These are phyloP conservation scores for Dicrurus megarhynchus DNA, from an alignment of 2,113 vertebrate genomes.

Conservation along the genomic window DNA sequence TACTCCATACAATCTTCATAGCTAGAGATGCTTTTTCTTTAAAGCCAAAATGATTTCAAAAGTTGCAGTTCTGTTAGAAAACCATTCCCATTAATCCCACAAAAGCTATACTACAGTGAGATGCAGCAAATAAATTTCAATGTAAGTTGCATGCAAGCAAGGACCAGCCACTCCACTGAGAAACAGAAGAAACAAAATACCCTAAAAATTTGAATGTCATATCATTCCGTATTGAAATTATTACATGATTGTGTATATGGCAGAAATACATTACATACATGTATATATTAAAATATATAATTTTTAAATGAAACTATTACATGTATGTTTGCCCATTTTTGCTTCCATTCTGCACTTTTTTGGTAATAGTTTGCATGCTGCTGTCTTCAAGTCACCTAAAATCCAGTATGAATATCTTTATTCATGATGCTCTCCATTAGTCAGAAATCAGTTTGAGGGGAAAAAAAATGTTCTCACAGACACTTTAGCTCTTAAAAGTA, in stretches of 20 bases:
- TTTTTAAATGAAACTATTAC: neutral
- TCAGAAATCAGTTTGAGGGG: neutral
- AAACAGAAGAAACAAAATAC: neutral
- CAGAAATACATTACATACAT: neutral
- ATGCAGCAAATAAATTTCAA: neutral
- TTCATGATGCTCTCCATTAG: neutral
- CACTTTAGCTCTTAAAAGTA: neutral
- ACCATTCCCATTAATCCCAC: neutral
- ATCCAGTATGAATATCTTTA: neutral
- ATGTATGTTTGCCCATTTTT: neutral
- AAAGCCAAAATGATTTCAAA: neutral
- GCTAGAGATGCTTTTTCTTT: neutral
- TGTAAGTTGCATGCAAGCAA: neutral
- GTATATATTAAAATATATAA: neutral
- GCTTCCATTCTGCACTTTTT: neutral
- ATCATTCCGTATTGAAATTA: neutral
- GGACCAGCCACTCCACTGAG: neutral
- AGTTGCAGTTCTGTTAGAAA: neutral
- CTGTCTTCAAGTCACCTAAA: neutral
- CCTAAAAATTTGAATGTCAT: neutral
- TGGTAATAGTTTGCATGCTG: neutral
- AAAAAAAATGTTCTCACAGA: neutral
- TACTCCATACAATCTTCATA: neutral
- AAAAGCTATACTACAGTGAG: neutral
- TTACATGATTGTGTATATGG: neutral